Evolutionary conservation across 2,888 invertebrate genomes (phyloP).

Genomic region (Loripinus fragilis): DNA sequence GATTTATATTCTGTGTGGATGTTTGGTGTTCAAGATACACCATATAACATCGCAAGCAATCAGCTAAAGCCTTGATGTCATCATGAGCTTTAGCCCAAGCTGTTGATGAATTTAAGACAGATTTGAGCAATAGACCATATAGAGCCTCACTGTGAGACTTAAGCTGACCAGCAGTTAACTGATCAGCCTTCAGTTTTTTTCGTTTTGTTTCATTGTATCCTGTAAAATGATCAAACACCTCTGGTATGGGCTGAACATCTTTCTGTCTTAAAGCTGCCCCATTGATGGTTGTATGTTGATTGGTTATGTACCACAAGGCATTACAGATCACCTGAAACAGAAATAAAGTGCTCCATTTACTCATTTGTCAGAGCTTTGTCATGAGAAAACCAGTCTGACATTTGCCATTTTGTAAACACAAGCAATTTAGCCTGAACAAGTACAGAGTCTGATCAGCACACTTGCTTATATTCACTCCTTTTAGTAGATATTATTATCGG

Average conservation of each 20-base stretch:
- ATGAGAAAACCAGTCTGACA: no score
- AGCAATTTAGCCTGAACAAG: no score
- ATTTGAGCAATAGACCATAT: conserved; percentile 38
- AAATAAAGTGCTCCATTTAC: no score
- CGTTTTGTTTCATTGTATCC: conserved; percentile 29
- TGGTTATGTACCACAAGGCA: conserved; percentile 3
- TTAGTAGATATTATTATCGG: no score
- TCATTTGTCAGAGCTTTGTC: no score
- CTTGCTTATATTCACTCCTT: no score
- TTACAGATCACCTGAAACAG: background rate
- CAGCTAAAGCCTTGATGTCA: conserved; percentile 6
- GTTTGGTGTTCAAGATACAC: background rate
- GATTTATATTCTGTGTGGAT: background rate
- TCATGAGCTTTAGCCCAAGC: background rate
- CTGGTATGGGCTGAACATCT: background rate
- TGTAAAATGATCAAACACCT: background rate
- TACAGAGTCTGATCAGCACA: no score
- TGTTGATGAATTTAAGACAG: conserved; percentile 24
- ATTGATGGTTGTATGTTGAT: background rate
- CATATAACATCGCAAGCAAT: background rate
- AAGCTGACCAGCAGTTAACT: conserved; percentile 10
- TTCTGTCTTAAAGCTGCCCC: background rate
- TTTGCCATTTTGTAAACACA: no score
- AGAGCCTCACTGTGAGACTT: conserved; percentile 42
- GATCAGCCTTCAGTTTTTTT: conserved; percentile 24